Evolutionary conservation across 1,140 invertebrate species (phyloP).

Genomic region (Megalonaias nervosa): DNA sequence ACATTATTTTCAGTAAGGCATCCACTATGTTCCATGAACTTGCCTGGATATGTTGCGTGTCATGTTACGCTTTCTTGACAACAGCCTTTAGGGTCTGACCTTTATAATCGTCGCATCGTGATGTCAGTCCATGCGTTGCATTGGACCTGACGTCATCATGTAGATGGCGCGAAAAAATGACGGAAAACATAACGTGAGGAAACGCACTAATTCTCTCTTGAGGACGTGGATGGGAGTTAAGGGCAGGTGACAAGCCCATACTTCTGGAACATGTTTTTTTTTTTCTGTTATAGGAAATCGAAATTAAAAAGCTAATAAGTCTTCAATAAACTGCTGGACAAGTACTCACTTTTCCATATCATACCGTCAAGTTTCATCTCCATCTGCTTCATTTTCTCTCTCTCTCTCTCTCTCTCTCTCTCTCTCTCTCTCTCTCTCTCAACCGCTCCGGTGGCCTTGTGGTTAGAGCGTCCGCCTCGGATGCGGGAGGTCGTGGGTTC

Average conservation of each 20-base stretch:
- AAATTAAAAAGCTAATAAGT: background rate
- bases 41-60: no score
- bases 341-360: background rate
- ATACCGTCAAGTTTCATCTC: background rate
- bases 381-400: background rate
- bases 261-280: background rate
- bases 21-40: no score
- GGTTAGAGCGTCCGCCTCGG: no score
- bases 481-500: no score
- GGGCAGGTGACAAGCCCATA: background rate
- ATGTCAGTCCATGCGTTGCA: no score
- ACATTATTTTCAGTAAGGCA: no score
- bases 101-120: no score
- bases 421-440: constrained; percentile 6
- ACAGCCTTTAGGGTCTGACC: no score
- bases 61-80: no score
- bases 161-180: background rate
- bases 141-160: no score
- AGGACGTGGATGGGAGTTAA: background rate
- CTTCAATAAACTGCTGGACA: background rate
- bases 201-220: background rate
- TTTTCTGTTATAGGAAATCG: background rate
- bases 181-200: background rate
- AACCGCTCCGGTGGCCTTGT: background rate
- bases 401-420: constrained; percentile 5